phyloP scores from a whole-genome alignment of 2,888 invertebrate genomes.

The Chymomyza fuscimana region DNA sequence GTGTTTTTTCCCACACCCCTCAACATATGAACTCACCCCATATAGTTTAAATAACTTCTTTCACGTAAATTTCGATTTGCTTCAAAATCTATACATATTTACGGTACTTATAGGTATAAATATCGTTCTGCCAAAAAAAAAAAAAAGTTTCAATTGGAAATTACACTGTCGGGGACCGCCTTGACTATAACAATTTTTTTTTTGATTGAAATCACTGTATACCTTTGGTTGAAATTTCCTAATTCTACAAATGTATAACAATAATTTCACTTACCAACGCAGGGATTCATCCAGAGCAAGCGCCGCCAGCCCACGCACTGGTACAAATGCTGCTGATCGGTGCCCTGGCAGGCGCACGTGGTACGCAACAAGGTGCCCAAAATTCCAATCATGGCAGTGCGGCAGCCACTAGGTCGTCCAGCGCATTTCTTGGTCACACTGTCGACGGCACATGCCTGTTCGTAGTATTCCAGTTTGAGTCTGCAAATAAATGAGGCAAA shows the following conservation, averaged over 20 bases:
- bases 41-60: no score
- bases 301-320: slow-evolving; percentile 95
- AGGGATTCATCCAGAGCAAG: slow-evolving; percentile 94
- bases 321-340: slow-evolving; percentile 90
- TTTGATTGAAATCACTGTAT: no score
- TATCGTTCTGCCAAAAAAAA: no score
- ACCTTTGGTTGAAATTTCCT: no score
- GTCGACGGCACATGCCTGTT: slow-evolving; percentile 94
- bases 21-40: no score
- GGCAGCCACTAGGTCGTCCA: slow-evolving; percentile 90
- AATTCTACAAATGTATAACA: background rate
- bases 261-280: slow-evolving; percentile 88
- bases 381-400: slow-evolving; percentile 91
- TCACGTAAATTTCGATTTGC: no score
- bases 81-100: no score
- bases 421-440: slow-evolving; percentile 94
- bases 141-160: no score
- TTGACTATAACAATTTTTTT: no score
- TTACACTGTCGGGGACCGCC: no score
- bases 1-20: no score
- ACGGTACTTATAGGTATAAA: no score
- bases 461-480: slow-evolving; percentile 90
- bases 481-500: slow-evolving; percentile 79
- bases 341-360: slow-evolving; percentile 92
- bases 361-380: slow-evolving; percentile 93